Percentiles rank a stretch among this genome's conserved stretches.
Conservation (phyloP, 2,113 vertebrate genomes). For the Pseudopipra pipra region DNA sequence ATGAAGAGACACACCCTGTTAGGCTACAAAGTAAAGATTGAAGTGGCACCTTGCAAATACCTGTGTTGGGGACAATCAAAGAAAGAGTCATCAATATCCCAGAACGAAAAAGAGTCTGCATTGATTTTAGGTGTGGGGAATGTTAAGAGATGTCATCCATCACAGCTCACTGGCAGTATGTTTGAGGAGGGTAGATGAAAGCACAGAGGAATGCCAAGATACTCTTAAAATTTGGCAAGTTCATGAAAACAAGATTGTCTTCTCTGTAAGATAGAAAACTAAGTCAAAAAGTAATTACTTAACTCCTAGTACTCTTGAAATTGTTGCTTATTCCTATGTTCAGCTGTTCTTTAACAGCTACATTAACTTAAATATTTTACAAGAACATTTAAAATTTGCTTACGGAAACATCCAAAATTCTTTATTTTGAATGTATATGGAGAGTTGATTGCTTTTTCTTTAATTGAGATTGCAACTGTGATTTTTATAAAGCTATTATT, state of each 20-base stretch:
- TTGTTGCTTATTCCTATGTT: background rate
- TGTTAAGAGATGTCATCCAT: background rate
- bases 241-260: background rate
- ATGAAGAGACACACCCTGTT: background rate
- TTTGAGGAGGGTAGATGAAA: background rate
- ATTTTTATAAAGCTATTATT: background rate
- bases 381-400: constrained; percentile 1
- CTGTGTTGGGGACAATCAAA: background rate
- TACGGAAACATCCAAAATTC: background rate
- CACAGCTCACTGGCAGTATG: background rate
- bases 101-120: constrained; percentile 34
- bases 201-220: background rate
- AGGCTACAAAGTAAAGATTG: background rate
- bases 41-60: background rate
- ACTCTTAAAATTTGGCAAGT: background rate
- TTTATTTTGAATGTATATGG: background rate
- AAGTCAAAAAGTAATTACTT: background rate
- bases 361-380: background rate
- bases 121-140: background rate
- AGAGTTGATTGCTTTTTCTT: constrained; percentile 7
- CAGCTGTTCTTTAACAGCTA: background rate
- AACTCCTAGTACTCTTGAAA: background rate
- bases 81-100: constrained; percentile 7
- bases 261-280: background rate
- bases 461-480: background rate